Percentiles rank a stretch among this genome's conserved stretches.
Evolutionary conservation across 1,140 invertebrate species (phyloP).

Genomic region (Tetramorium parvispinum): DNA sequence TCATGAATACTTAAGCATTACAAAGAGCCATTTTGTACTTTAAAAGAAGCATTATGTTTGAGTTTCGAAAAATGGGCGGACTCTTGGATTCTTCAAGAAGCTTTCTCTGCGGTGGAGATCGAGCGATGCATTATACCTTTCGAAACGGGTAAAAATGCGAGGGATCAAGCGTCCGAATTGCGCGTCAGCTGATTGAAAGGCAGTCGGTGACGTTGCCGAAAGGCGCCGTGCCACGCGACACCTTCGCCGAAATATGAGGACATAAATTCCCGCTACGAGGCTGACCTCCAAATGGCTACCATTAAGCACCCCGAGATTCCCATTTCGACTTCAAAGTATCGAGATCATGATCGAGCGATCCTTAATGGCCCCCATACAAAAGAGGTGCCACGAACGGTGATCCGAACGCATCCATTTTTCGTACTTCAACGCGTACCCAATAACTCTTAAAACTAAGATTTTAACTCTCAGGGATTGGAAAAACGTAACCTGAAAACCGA

Average conservation of each 20-base stretch:
- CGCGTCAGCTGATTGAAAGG: slow-evolving; percentile 60
- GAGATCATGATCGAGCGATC: slow-evolving; percentile 52
- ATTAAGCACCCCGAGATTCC: slow-evolving; percentile 50
- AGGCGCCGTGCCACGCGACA: slow-evolving; percentile 36
- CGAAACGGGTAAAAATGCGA: slow-evolving; percentile 50
- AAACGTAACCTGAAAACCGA: neutral
- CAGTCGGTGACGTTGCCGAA: slow-evolving; percentile 48
- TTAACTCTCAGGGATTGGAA: neutral
- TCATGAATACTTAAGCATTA: neutral
- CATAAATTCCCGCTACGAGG: slow-evolving; percentile 51
- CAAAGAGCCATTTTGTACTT: slow-evolving; percentile 19
- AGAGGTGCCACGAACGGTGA: slow-evolving; percentile 24
- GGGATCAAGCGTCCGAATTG: slow-evolving; percentile 56
- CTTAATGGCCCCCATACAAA: slow-evolving; percentile 47
- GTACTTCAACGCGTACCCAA: slow-evolving; percentile 5
- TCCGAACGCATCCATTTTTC: slow-evolving; percentile 45
- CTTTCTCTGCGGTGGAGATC: slow-evolving; percentile 20
- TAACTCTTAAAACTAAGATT: slow-evolving; percentile 25
- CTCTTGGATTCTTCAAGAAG: neutral
- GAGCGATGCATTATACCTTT: slow-evolving; percentile 57
- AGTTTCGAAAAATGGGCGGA: slow-evolving; percentile 28
- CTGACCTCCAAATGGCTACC: slow-evolving; percentile 54
- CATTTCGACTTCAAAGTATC: slow-evolving; percentile 54
- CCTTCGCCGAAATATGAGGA: slow-evolving; percentile 50
- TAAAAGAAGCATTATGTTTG: neutral